These are phyloP conservation scores for Paelopatides confundens DNA, from an alignment of 53 echinoderm and acorn worm genomes.

Conservation along the genomic window DNA sequence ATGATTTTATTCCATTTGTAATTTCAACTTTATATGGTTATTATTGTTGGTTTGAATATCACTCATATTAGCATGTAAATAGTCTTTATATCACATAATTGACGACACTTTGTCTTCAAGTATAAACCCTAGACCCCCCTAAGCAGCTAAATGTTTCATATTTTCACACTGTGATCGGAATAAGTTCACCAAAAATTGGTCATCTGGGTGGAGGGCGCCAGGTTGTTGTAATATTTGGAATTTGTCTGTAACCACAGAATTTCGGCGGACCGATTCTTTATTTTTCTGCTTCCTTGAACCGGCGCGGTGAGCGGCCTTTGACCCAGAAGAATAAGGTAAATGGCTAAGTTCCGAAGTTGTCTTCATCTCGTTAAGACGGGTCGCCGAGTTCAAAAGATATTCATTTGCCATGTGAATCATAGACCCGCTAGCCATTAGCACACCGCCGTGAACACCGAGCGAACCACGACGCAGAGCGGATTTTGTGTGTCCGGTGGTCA, in stretches of 20 bases:
- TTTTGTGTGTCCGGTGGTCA: slow-evolving; percentile 52
- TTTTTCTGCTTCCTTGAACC: slow-evolving; percentile 70
- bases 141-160: slow-evolving; percentile 72
- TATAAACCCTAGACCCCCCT: neutral
- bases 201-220: slow-evolving; percentile 75
- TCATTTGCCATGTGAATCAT: slow-evolving; percentile 83
- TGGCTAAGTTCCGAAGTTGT: slow-evolving; percentile 72
- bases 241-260: slow-evolving; percentile 85
- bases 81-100: neutral
- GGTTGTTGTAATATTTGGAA: slow-evolving; percentile 70
- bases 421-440: slow-evolving; percentile 77
- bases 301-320: slow-evolving; percentile 76
- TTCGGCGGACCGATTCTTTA: slow-evolving; percentile 82
- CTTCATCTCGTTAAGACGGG: slow-evolving; percentile 61
- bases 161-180: slow-evolving; percentile 86
- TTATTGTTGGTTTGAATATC: neutral
- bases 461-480: slow-evolving; percentile 76
- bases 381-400: slow-evolving; percentile 74
- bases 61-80: neutral
- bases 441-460: slow-evolving; percentile 70
- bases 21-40: neutral
- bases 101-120: neutral
- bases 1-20: neutral
- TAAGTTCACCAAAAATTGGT: slow-evolving; percentile 68
- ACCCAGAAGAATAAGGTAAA: slow-evolving; percentile 69